These are phyloP conservation scores for Thamnaconus septentrionalis DNA, from an alignment of 2,113 vertebrate species.

Conservation along the genomic window DNA sequence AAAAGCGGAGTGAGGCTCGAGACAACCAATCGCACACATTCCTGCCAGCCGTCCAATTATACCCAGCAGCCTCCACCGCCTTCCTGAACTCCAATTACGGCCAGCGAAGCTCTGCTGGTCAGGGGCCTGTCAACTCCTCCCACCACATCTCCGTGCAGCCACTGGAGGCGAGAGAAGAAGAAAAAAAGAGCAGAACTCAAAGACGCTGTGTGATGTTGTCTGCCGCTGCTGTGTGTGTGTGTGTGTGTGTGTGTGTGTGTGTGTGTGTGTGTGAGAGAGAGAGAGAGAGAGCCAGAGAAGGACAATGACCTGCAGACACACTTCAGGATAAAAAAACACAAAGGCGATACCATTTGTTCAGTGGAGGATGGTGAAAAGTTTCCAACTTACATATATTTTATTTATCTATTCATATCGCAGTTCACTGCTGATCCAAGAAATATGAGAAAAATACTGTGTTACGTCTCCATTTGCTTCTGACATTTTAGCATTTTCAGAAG, in stretches of 20 bases:
- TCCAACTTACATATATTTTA: too few species aligned
- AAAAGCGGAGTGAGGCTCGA: slow-evolving; percentile 42
- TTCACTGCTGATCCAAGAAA: too few species aligned
- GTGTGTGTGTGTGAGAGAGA: not conserved
- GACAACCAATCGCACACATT: slow-evolving; percentile 57
- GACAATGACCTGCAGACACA: not conserved
- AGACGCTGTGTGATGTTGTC: slow-evolving; percentile 56
- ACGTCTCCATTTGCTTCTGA: too few species aligned
- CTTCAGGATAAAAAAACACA: not conserved
- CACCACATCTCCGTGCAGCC: slow-evolving; percentile 3
- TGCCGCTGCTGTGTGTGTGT: slow-evolving; percentile 17
- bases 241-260: slow-evolving; percentile 1
- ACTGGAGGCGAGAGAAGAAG: slow-evolving; percentile 41
- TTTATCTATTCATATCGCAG: too few species aligned
- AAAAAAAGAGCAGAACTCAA: slow-evolving; percentile 61
- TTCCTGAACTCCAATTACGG: slow-evolving; percentile 73
- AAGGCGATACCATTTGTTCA: too few species aligned
- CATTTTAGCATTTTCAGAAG: too few species aligned
- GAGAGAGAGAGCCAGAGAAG: not conserved
- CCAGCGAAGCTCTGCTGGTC: slow-evolving; percentile 58
- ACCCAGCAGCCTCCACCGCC: slow-evolving; percentile 49
- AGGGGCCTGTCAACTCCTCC: slow-evolving; percentile 62
- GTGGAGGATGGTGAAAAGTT: too few species aligned
- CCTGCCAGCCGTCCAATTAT: slow-evolving; percentile 71
- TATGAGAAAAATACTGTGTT: too few species aligned